Percentiles rank a stretch among this genome's conserved stretches.
Evolutionary conservation across 1,140 invertebrate species (phyloP).

Genomic region (Drosophila pseudoobscura): DNA sequence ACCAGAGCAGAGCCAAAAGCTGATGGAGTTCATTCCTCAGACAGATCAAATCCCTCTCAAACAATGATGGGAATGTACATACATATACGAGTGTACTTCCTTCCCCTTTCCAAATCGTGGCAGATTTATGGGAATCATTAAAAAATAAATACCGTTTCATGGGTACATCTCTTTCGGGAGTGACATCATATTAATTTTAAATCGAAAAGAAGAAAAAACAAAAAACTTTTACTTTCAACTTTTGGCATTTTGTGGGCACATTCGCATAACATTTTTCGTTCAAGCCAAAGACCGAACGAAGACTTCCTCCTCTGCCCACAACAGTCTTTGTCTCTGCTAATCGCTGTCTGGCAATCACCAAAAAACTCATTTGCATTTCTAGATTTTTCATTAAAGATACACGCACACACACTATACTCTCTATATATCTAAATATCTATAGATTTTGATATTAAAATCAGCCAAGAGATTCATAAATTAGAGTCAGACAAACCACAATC

Average conservation of each 20-base stretch:
- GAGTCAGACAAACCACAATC: conserved; percentile 8
- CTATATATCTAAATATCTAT: neutral
- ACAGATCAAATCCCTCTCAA: conserved; percentile 9
- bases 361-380: conserved; percentile 72
- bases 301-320: conserved; percentile 41
- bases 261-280: conserved; percentile 53
- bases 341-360: conserved; percentile 41
- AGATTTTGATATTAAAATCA: conserved; percentile 42
- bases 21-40: conserved; percentile 59
- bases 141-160: conserved; percentile 37
- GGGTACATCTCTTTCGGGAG: neutral
- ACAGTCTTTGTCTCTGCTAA: conserved; percentile 37
- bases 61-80: conserved; percentile 41
- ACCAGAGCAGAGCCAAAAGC: conserved; percentile 34
- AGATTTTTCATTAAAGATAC: conserved; percentile 65
- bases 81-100: conserved; percentile 32
- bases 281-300: conserved; percentile 33
- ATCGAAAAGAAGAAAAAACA: neutral
- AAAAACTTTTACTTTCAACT: conserved; percentile 47
- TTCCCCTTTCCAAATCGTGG: conserved; percentile 19
- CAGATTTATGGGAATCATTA: conserved; percentile 46
- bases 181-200: conserved; percentile 30
- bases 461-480: conserved; percentile 23
- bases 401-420: neutral
- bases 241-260: conserved; percentile 33